Evolutionary conservation across 2,797 vertebrate genomes (phyloP).

Genomic region (Amblyopsis hoosieri): DNA sequence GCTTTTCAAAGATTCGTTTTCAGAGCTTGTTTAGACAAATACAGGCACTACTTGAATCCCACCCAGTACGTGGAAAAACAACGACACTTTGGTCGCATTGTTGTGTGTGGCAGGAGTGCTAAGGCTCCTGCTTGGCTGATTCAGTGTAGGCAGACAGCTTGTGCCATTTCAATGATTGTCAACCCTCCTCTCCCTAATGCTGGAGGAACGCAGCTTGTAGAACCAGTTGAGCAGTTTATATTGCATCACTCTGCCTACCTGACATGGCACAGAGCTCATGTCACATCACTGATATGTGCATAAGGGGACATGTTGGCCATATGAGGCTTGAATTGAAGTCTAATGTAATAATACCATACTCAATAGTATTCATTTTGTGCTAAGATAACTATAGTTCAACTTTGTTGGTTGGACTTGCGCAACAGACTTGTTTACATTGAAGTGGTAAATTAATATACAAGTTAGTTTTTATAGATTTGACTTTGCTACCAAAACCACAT

Average conservation of each 20-base stretch:
- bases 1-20: too few species aligned
- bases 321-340: slow-evolving; percentile 2
- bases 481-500: too few species aligned
- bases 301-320: slow-evolving; percentile 36
- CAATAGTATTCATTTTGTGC: too few species aligned
- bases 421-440: too few species aligned
- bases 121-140: slow-evolving; percentile 57
- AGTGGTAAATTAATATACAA: too few species aligned
- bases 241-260: slow-evolving; percentile 67
- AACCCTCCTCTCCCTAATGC: slow-evolving; percentile 52
- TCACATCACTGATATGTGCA: slow-evolving; percentile 34
- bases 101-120: slow-evolving; percentile 43
- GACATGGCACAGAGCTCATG: slow-evolving; percentile 45
- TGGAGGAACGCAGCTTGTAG: slow-evolving; percentile 58
- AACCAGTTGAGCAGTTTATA: slow-evolving; percentile 70
- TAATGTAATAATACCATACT: too few species aligned
- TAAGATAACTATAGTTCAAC: too few species aligned
- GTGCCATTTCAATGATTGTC: slow-evolving; percentile 66
- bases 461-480: too few species aligned
- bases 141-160: slow-evolving; percentile 56
- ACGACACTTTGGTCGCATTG: slow-evolving; percentile 38
- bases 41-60: slow-evolving; percentile 19
- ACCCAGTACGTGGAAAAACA: slow-evolving; percentile 10
- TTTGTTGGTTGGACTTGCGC: too few species aligned
- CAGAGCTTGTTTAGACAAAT: background rate